phyloP scores from a whole-genome alignment of 92 coral and sea anemone genomes.

The Actinernus sp. region DNA sequence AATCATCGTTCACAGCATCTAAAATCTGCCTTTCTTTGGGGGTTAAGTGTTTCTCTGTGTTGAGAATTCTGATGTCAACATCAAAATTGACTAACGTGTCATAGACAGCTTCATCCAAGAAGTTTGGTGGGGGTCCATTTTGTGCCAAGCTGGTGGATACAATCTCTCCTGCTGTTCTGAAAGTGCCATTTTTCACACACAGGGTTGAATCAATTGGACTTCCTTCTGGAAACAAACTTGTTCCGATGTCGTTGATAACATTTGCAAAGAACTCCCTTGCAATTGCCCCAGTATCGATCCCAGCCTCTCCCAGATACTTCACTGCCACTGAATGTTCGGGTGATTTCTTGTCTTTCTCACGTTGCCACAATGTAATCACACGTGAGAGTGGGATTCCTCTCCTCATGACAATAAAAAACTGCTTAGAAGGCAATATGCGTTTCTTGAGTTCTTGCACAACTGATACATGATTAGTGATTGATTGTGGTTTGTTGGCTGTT shows the following conservation, averaged over 20 bases:
- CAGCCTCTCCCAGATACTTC: conserved; percentile 18
- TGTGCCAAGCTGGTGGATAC: conserved; percentile 39
- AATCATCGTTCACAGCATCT: conserved; percentile 6
- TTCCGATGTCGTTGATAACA: conserved; percentile 5
- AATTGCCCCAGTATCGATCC: conserved; percentile 20
- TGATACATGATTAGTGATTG: conserved; percentile 1
- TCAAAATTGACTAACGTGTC: conserved; percentile 17
- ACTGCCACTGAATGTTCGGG: neutral
- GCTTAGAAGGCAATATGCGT: neutral
- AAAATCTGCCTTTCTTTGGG: conserved; percentile 28
- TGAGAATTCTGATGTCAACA: conserved; percentile 18
- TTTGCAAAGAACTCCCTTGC: conserved; percentile 25
- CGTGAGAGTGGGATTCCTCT: conserved; percentile 8
- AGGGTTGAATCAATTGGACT: conserved; percentile 43
- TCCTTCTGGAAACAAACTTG: conserved; percentile 36
- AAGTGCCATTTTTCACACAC: conserved; percentile 21
- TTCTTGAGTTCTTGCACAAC: conserved; percentile 12
- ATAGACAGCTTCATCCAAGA: conserved; percentile 32
- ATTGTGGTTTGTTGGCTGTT: too few relatives aligned
- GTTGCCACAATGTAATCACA: conserved; percentile 22
- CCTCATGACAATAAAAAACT: conserved; percentile 23
- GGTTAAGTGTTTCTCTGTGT: conserved; percentile 8
- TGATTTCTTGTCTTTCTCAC: conserved; percentile 7
- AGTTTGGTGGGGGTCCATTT: conserved; percentile 34
- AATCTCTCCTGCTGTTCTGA: conserved; percentile 40